phyloP scores from a whole-genome alignment of 2,113 vertebrate genomes.

The Emydocephalus ijimae region DNA sequence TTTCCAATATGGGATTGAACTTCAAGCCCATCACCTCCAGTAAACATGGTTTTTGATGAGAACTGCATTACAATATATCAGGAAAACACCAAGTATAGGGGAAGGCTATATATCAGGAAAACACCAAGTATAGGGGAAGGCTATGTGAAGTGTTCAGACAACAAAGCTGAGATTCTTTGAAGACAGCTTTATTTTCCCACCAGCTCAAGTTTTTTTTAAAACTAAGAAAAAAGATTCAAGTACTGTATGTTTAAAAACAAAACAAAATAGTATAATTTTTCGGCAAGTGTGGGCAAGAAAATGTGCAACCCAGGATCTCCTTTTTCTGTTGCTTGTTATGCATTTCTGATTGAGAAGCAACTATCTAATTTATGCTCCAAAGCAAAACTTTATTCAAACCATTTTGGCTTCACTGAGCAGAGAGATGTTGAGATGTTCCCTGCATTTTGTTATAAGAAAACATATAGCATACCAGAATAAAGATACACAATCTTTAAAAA shows the following conservation, averaged over 20 bases:
- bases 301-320: background rate
- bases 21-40: background rate
- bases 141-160: background rate
- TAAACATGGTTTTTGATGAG: background rate
- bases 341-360: background rate
- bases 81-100: background rate
- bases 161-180: background rate
- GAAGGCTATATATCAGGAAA: background rate
- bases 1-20: background rate
- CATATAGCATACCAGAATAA: background rate
- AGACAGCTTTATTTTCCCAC: background rate
- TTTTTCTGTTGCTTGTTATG: background rate
- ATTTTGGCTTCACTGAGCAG: background rate
- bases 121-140: background rate
- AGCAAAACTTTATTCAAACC: background rate
- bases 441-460: background rate
- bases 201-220: background rate
- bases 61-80: background rate
- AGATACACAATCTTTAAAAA: background rate
- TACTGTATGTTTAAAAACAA: background rate
- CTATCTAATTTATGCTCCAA: background rate
- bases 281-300: background rate
- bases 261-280: background rate
- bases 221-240: background rate
- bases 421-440: background rate